phyloP scores from a whole-genome alignment of 2,888 invertebrate species.

The Serrognathus titanus region DNA sequence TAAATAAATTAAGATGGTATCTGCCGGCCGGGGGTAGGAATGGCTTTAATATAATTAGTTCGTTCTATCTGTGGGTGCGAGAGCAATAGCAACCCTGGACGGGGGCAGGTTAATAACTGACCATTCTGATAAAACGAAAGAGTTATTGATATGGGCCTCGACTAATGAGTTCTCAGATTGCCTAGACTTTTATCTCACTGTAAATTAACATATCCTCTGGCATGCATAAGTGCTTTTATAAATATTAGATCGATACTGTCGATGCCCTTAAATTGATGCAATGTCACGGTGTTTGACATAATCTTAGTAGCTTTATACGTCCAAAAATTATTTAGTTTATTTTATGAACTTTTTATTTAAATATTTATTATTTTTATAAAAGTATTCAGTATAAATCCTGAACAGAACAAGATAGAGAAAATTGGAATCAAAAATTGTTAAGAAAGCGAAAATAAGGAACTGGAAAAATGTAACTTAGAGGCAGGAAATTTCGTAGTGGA shows the following conservation, averaged over 20 bases:
- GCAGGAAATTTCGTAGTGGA: too few species aligned
- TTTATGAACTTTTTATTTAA: too few species aligned
- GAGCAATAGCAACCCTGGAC: constrained; percentile 14
- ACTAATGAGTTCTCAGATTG: constrained; percentile 26
- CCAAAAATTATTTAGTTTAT: too few species aligned
- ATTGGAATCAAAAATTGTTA: too few species aligned
- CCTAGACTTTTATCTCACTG: constrained; percentile 15
- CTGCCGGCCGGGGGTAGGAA: constrained; percentile 14
- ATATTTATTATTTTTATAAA: too few species aligned
- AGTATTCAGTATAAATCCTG: too few species aligned
- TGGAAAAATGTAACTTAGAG: too few species aligned
- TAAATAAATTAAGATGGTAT: constrained; percentile 20
- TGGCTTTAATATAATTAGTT: constrained; percentile 24
- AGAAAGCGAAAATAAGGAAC: too few species aligned
- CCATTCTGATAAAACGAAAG: constrained; percentile 20
- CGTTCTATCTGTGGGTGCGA: constrained; percentile 20
- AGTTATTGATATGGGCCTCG: constrained; percentile 25
- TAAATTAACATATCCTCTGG: constrained; percentile 20
- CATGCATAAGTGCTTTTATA: constrained; percentile 4
- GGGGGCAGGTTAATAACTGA: constrained; percentile 17
- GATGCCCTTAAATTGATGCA: background rate
- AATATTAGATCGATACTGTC: background rate
- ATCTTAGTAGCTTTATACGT: too few species aligned
- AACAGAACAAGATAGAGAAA: too few species aligned
- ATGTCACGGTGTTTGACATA: too few species aligned